phyloP scores from a whole-genome alignment of 2,113 vertebrate species.

The Gasterosteus nipponicus region DNA sequence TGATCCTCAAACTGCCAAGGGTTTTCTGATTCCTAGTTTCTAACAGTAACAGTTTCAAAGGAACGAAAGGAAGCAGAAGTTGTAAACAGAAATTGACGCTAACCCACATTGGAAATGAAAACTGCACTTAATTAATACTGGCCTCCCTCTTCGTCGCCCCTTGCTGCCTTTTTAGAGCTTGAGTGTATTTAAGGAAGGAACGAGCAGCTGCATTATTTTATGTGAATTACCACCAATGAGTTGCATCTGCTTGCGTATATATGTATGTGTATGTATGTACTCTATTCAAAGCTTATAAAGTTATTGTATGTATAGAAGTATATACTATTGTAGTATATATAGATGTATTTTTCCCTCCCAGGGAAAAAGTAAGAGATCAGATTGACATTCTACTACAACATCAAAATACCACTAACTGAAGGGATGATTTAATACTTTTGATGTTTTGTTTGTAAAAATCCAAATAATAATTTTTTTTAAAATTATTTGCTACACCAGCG shows the following conservation, averaged over 20 bases:
- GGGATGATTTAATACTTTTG: not conserved
- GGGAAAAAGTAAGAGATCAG: not conserved
- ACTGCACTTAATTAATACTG: slow-evolving; percentile 28
- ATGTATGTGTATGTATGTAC: too few species aligned
- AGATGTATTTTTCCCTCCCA: too few species aligned
- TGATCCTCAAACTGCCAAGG: not conserved
- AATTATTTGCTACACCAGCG: not conserved
- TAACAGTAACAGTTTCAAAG: not conserved
- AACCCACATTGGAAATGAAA: slow-evolving; percentile 35
- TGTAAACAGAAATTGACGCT: slow-evolving; percentile 2
- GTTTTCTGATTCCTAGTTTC: not conserved
- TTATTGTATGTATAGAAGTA: too few species aligned
- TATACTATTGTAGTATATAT: too few species aligned
- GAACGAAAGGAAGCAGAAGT: not conserved
- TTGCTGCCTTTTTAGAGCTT: slow-evolving; percentile 27
- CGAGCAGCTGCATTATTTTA: slow-evolving; percentile 60
- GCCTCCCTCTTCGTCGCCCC: slow-evolving; percentile 25
- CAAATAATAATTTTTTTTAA: not conserved
- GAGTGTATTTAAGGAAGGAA: slow-evolving; percentile 54
- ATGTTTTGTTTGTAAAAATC: not conserved
- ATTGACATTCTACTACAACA: not conserved
- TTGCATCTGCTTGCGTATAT: slow-evolving; percentile 41
- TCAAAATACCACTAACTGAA: not conserved
- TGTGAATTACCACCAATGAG: too few species aligned
- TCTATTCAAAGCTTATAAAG: too few species aligned